Evolutionary conservation across 2,888 invertebrate species (phyloP), one percentile per base, ranked within the genome.

Genomic region (Nemurella pictetii): DNA sequence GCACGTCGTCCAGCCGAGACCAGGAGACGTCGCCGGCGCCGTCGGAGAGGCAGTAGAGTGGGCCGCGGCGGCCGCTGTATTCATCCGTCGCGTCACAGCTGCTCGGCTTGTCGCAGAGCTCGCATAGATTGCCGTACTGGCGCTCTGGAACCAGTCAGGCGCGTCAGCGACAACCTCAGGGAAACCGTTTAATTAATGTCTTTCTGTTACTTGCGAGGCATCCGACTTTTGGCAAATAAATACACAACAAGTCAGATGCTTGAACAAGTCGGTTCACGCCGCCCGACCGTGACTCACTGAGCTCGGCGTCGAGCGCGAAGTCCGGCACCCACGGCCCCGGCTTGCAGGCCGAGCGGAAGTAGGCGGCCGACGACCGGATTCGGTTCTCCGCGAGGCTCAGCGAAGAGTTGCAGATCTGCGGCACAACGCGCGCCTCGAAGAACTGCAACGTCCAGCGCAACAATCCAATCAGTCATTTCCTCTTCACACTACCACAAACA

Each of bases 261-360:
- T n/a, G n/a, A n/a, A n/a, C n/a, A n/a, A n/a, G n/a, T n/a, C n/a
- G n/a, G n/a, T n/a, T n/a, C n/a, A n/a, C n/a, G n/a, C n/a, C n/a
- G n/a, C n/a, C n/a, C n/a, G 9, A 9, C 32, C 32, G 9, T 9
- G 5, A 91, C 93, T 92, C 89, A 95, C 95, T 97, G 0, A 97
- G 90, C 87, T 93, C 89, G 0, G 90, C 89, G 88, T 96, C 96
- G 32, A 94, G 91, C 0, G 89, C 87, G 0, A 91, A 89, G 89
- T 96, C 95, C 0, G 93, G 92, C 0, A 95, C 94, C 97, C 97
- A 97, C 0, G 94, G 93, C 0, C 98, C 98, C 0, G 98, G 95
- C 87, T 96, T 96, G 89, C 98, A 98, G 30, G 96, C 95, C 26
- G 93, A 91, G 2, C 93, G 93, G 90, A 98, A 98, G 91, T 93